Base-by-base conservation (phyloP, 1,140 invertebrate genomes). In the Caenorhabditis tropicalis region DNA sequence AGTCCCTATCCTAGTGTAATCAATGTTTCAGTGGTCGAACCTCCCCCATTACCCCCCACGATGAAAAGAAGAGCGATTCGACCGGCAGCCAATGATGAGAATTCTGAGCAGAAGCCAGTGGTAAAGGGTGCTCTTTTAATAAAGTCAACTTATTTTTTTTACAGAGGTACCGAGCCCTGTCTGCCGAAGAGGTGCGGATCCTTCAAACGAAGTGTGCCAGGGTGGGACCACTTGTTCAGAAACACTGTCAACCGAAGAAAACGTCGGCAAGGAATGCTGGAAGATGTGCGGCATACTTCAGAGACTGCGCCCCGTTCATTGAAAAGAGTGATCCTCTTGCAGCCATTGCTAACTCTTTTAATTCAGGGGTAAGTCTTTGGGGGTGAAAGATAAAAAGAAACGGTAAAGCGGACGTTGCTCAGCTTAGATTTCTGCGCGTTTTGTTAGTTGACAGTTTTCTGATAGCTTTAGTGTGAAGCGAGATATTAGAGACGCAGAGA, bases 211-310 rank as follows among this genome's bases (percentile, higher is more conserved):
- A 82, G 29, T 85, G 84, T 79, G 65, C 74, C 0, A 39, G 49
- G 27, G 53, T 85, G 1, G 29, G 48, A n/a, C 74, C 70, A 16
- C 83, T 85, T 7, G 84, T 85, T 16, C 60, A 82, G 16, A 56
- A 85, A 36, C 81, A 88, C 39, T 88, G 87, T 56, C 82, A 86
- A 48, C 82, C 84, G 19, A 83, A 88, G 36, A 80, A 88, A 27
- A 80, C 87, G 15, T 79, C 82, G 5, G 82, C 84, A 19, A 48
- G 82, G 31, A 86, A 87, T 79, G 82, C 85, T 0, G 86, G 60
- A 21, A 80, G 88, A 81, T 88, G 88, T 74, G 79, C 84, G n/a
- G 85, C 85, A 3, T 88, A 88, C 83, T 88, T 88, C 82, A 58
- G 87, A n/a, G 88, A 88, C 53, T 88, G 88, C 53, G 51, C 81